Evolutionary conservation across 2,113 vertebrate genomes (phyloP), one percentile per base, ranked within the genome.

Genomic region (Mesembrinibis cayennensis): DNA sequence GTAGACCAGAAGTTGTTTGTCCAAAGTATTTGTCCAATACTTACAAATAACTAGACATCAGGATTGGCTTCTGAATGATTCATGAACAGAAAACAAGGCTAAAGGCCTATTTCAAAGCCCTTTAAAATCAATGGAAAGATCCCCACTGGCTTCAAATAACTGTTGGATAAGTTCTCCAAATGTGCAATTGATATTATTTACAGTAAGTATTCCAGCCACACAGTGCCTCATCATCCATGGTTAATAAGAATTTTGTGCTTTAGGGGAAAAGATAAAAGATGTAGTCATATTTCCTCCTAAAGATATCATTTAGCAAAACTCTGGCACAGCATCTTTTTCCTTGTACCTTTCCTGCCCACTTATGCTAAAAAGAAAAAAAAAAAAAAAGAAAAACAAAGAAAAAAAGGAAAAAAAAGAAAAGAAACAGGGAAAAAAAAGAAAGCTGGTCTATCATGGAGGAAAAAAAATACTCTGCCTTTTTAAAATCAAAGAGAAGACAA

Each of bases 91-190:
- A 90, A 86, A 56, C 30, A 93, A 86, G 70, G 36, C 77, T 93
- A 94, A 95, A 87, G 93, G 67, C 53, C 9, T 4, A 62, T 93
- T 94, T 91, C 91, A 50, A 82, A 87, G 38, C n/a, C 49, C 38
- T 87, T 89, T 90, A 82, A 94, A 94, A 96, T 95, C 73, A 93
- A 82, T 87, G 34, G 49, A 91, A 93, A 91, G n/a, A 73, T 90
- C 45, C 65, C 27, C 16, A 58, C 20, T 4, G 18, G 22, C 27
- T 94, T 95, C 62, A 93, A 94, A 87, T 80, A 91, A 73, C 21
- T 70, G 95, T 61, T 85, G 66, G 50, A 32, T 85, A 69, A 77
- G 20, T 80, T 91, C 45, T 94, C 21, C 50, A 87, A 82, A 87
- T 30, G 40, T 50, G 30, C 44, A 87, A 67, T 38, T 91, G 62